A percentile compares a stretch with the other conserved stretches of the same genome.
Conservation (phyloP, 37 sponge, comb jelly and placozoan species). For the Beroe ovata region DNA sequence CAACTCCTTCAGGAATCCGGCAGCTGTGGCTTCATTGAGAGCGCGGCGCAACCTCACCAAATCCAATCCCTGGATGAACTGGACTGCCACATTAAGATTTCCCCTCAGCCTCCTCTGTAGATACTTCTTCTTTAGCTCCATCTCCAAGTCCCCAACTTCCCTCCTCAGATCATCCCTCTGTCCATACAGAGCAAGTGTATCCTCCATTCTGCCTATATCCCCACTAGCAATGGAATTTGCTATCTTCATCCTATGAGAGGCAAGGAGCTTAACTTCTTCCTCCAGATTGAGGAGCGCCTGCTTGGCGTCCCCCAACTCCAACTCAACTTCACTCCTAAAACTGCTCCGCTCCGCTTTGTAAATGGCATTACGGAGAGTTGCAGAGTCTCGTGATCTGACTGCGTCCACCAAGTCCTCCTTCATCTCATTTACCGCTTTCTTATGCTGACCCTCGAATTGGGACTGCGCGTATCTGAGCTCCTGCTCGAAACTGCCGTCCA, state of each 20-base stretch:
- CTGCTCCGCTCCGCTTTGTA: neutral
- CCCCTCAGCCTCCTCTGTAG: constrained; percentile 33
- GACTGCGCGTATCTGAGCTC: constrained; percentile 12
- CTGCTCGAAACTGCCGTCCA: neutral
- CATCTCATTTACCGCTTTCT: neutral
- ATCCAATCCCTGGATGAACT: constrained; percentile 49
- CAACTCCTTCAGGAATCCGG: constrained; percentile 36
- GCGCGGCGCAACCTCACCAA: constrained; percentile 2
- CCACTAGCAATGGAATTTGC: neutral
- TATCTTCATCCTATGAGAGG: constrained; percentile 30
- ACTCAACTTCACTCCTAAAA: neutral
- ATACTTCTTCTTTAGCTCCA: constrained; percentile 13
- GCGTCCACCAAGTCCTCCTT: neutral
- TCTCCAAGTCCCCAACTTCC: constrained; percentile 23
- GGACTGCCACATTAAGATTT: constrained; percentile 48
- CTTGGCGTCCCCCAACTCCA: neutral
- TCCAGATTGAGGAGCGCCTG: neutral
- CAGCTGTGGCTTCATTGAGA: constrained; percentile 13
- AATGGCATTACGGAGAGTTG: neutral
- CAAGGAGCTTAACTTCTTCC: neutral
- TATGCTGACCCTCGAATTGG: neutral
- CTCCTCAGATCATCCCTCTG: constrained; percentile 18
- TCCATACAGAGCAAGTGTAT: neutral
- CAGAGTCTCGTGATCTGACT: neutral
- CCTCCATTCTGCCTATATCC: constrained; percentile 24